Conservation (phyloP, 2,113 vertebrate genomes). For the Bombycilla garrulus region DNA sequence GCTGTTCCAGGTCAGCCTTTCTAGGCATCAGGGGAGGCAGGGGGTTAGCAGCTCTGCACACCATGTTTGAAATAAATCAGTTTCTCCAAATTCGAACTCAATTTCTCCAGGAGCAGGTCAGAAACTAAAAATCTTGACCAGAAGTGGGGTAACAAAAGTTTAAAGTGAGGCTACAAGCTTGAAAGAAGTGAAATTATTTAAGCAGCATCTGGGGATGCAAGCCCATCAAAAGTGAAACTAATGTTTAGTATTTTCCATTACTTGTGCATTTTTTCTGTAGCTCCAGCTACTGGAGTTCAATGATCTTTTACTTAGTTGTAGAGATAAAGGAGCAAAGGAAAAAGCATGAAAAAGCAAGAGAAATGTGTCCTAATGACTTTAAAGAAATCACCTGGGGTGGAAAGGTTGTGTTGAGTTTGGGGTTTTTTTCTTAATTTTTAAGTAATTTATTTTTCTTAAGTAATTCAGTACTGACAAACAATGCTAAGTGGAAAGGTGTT, state of each 20-base stretch:
- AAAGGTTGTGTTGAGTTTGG: neutral
- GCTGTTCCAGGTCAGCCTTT: no score
- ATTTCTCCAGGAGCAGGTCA: neutral
- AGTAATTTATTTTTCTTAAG: neutral
- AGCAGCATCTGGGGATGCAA: neutral
- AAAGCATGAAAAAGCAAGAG: neutral
- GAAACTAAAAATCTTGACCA: neutral
- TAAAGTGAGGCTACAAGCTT: slow-evolving; percentile 7
- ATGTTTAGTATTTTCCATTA: neutral
- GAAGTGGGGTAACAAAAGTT: neutral
- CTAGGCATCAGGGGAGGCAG: no score
- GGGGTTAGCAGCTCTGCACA: neutral
- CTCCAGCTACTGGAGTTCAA: neutral
- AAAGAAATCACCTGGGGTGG: neutral
- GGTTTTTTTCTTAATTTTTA: neutral
- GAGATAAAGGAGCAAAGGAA: neutral
- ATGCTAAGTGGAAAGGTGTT: neutral
- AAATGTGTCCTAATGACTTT: neutral
- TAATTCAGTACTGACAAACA: neutral
- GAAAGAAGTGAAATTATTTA: slow-evolving; percentile 5
- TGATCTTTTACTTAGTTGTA: neutral
- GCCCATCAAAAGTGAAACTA: neutral
- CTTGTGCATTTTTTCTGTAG: neutral
- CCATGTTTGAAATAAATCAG: neutral
- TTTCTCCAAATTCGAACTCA: neutral